These are phyloP conservation scores for Leuciscus idus DNA, from an alignment of 2,113 vertebrate species.

Conservation along the genomic window DNA sequence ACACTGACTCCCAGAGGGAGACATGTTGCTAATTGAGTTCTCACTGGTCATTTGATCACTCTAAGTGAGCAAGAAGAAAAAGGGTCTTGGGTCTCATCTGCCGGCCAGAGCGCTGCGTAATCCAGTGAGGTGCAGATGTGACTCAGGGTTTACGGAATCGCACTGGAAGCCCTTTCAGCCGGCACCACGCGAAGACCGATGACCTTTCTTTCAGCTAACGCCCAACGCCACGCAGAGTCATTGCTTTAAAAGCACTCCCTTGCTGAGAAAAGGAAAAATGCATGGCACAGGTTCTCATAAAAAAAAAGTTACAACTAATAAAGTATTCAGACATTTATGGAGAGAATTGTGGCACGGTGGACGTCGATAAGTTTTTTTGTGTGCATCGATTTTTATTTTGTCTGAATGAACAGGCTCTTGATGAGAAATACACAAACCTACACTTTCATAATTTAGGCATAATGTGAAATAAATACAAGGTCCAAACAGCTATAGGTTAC, in stretches of 20 bases:
- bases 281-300: slow-evolving; percentile 52
- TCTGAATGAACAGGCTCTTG: slow-evolving; percentile 56
- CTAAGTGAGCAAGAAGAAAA: slow-evolving; percentile 87
- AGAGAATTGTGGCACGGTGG: slow-evolving; percentile 41
- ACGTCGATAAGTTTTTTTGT: slow-evolving; percentile 53
- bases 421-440: slow-evolving; percentile 52
- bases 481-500: slow-evolving; percentile 15
- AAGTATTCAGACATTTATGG: slow-evolving; percentile 61
- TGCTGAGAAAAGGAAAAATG: slow-evolving; percentile 51
- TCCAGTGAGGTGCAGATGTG: slow-evolving; percentile 63
- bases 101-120: slow-evolving; percentile 72
- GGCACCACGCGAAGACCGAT: slow-evolving; percentile 48
- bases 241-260: slow-evolving; percentile 58
- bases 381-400: slow-evolving; percentile 55
- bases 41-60: slow-evolving; percentile 81
- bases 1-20: slow-evolving; percentile 61
- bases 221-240: slow-evolving; percentile 47
- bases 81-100: slow-evolving; percentile 72
- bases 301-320: slow-evolving; percentile 46
- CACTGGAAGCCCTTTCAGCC: slow-evolving; percentile 55
- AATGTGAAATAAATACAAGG: slow-evolving; percentile 32
- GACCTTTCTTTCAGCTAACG: slow-evolving; percentile 60
- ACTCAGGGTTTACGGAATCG: slow-evolving; percentile 30
- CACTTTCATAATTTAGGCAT: slow-evolving; percentile 30
- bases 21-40: slow-evolving; percentile 84